A percentile compares a stretch with the other conserved stretches of the same genome.
Evolutionary conservation across 92 coral and sea anemone species (phyloP).

Genomic region (Phymanthus crucifer): DNA sequence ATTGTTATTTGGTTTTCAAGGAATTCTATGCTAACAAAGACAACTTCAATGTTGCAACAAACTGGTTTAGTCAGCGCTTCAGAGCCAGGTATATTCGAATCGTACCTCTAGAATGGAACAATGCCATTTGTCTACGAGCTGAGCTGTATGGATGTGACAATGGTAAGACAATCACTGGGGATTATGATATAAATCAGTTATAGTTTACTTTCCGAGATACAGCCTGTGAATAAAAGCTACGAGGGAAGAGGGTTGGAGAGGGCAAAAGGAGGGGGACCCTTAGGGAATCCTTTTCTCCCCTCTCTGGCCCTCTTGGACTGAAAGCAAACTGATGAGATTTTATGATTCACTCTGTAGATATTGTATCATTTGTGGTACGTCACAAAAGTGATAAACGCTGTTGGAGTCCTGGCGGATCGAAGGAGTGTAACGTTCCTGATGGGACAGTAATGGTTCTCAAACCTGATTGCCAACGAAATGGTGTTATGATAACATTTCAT

Average conservation of each 20-base stretch:
- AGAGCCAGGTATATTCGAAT: constrained; percentile 65
- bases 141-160: constrained; percentile 78
- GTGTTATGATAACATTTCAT: constrained; percentile 71
- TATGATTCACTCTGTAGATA: constrained; percentile 43
- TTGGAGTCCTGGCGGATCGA: constrained; percentile 63
- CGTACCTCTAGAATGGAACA: constrained; percentile 51
- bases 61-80: constrained; percentile 82
- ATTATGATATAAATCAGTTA: neutral
- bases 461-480: constrained; percentile 61
- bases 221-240: too few species aligned
- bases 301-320: too few species aligned
- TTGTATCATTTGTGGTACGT: constrained; percentile 62
- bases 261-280: too few species aligned
- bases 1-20: constrained; percentile 26
- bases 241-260: too few species aligned
- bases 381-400: constrained; percentile 62
- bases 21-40: constrained; percentile 64
- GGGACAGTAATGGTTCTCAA: constrained; percentile 57
- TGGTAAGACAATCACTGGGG: constrained; percentile 36
- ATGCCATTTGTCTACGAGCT: constrained; percentile 63
- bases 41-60: constrained; percentile 61
- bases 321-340: neutral
- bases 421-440: constrained; percentile 56
- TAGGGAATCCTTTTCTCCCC: too few species aligned
- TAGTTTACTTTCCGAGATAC: too few species aligned